These are phyloP conservation scores for Zaprionus lachaisei DNA, from an alignment of 1,140 invertebrate species.

Conservation along the genomic window DNA sequence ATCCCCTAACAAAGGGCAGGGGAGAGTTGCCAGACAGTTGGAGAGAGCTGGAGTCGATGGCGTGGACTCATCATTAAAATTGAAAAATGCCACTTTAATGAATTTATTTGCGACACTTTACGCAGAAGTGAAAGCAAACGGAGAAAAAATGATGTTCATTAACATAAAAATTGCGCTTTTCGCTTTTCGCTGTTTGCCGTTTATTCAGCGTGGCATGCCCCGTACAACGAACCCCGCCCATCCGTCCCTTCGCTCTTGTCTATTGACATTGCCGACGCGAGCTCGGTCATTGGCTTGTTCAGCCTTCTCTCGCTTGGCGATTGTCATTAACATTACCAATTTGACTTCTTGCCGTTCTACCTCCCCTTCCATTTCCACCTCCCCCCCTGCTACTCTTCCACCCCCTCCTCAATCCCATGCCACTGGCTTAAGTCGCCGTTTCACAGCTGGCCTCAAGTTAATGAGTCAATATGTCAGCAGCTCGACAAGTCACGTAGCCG, in stretches of 20 bases:
- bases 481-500: conserved; percentile 71
- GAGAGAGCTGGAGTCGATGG: background rate
- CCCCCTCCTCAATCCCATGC: background rate
- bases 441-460: conserved; percentile 57
- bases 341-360: conserved; percentile 59
- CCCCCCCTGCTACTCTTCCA: background rate
- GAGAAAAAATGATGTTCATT: conserved; percentile 81
- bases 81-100: conserved; percentile 83
- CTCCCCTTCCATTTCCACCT: background rate
- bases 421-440: background rate
- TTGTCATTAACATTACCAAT: conserved; percentile 76
- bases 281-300: conserved; percentile 11
- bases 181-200: conserved; percentile 4
- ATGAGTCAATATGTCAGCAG: conserved; percentile 77
- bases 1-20: conserved; percentile 13
- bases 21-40: background rate
- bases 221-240: background rate
- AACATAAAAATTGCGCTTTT: conserved; percentile 74
- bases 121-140: conserved; percentile 73
- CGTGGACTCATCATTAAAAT: conserved; percentile 71
- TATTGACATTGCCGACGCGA: conserved; percentile 32
- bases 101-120: conserved; percentile 83
- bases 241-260: background rate
- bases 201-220: background rate
- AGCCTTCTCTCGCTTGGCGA: conserved; percentile 28